phyloP scores from a whole-genome alignment of 2,113 vertebrate genomes.

The Serinus canaria region DNA sequence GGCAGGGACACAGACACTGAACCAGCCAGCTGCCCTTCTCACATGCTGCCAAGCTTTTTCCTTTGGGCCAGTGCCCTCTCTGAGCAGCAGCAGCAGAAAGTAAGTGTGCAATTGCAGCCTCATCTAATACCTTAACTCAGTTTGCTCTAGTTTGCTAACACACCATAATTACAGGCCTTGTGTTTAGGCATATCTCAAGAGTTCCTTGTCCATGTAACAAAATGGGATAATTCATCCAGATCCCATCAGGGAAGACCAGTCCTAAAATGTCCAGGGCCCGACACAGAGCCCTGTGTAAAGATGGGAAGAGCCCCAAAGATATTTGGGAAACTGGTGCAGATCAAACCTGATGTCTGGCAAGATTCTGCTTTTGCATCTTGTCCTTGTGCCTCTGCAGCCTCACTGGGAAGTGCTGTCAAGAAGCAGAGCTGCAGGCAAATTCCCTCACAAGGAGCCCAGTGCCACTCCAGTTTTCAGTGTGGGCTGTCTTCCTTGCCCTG shows the following conservation, averaged over 20 bases:
- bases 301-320: not conserved
- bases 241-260: not conserved
- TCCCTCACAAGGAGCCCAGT: accelerated
- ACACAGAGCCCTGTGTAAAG: not conserved
- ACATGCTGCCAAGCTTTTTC: not conserved
- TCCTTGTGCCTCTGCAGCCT: not conserved
- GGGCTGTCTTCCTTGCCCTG: not conserved
- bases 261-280: not conserved
- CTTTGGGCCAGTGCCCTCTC: not conserved
- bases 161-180: constrained; percentile 1
- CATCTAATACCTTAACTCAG: not conserved
- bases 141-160: not conserved
- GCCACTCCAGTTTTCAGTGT: not conserved
- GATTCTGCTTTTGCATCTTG: not conserved
- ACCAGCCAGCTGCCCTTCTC: not conserved
- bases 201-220: not conserved
- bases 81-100: not conserved
- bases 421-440: not conserved
- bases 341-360: not conserved
- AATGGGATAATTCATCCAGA: not conserved
- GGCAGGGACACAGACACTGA: not conserved
- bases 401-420: not conserved
- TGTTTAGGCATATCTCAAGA: not conserved
- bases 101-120: not conserved
- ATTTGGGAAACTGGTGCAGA: not conserved